Percentiles rank a stretch among this genome's conserved stretches.
Evolutionary conservation across 2,113 vertebrate genomes (phyloP).

Genomic region (Coracopsis vasa): DNA sequence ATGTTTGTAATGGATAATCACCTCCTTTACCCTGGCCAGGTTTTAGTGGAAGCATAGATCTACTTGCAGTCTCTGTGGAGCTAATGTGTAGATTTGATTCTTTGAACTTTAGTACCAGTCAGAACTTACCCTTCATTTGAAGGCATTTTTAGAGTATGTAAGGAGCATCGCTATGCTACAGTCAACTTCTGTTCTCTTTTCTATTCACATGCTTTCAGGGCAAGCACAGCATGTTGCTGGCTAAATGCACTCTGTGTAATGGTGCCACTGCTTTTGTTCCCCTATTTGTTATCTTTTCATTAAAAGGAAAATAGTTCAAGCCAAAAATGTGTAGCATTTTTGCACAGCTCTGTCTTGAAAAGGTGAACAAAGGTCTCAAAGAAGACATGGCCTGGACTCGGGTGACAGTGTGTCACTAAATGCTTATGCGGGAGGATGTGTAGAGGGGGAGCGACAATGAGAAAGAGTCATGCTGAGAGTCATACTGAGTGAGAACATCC

Average conservation of each 20-base stretch:
- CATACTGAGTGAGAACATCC: conserved; percentile 21
- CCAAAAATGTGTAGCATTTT: not conserved
- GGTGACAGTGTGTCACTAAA: not conserved
- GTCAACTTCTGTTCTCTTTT: conserved; percentile 4
- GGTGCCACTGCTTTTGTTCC: conserved; percentile 11
- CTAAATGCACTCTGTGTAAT: not conserved
- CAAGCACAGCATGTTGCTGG: not conserved
- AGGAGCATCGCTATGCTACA: not conserved
- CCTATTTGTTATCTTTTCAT: conserved; percentile 3
- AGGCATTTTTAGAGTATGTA: not conserved
- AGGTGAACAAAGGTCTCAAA: conserved; percentile 8
- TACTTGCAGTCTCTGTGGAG: not conserved
- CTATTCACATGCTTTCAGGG: not conserved
- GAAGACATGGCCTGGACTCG: not conserved
- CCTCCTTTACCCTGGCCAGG: not conserved
- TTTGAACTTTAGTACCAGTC: not conserved
- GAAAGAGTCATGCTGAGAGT: not conserved
- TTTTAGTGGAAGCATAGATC: not conserved
- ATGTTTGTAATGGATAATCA: not conserved
- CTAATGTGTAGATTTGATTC: not conserved
- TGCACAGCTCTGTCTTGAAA: not conserved
- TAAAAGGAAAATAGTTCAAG: conserved; percentile 1
- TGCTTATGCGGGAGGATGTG: not conserved
- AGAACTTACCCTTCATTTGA: not conserved
- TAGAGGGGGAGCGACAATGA: not conserved